Conservation (phyloP, 2,113 vertebrate genomes). For the Athene noctua region DNA sequence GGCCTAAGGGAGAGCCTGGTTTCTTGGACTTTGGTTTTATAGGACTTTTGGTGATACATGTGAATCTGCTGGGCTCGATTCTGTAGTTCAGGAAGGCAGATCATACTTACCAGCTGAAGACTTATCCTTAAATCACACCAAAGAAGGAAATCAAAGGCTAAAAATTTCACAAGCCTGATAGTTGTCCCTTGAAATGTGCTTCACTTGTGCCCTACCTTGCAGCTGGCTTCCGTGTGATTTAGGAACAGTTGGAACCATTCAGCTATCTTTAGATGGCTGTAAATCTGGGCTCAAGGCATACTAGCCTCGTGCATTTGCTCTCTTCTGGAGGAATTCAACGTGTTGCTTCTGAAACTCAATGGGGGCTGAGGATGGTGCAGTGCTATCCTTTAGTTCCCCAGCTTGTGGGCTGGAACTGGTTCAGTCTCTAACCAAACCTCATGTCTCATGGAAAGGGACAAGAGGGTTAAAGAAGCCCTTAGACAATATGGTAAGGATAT, state of each 20-base stretch:
- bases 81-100: background rate
- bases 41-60: background rate
- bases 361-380: background rate
- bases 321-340: rapidly evolving
- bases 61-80: background rate
- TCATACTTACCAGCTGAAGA: background rate
- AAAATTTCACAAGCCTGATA: background rate
- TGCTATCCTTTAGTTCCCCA: background rate
- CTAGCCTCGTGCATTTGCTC: background rate
- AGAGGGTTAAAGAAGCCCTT: background rate
- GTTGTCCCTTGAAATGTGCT: background rate
- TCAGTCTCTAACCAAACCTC: background rate
- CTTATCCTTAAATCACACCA: background rate
- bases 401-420: background rate
- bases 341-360: background rate
- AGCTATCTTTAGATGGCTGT: background rate
- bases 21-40: background rate
- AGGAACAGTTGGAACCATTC: background rate
- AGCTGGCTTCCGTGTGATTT: background rate
- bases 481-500: background rate
- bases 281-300: background rate
- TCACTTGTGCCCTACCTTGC: background rate
- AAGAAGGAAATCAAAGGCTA: background rate
- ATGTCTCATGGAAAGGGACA: background rate
- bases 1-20: background rate